Base-by-base conservation (phyloP, 2,113 vertebrate genomes). In the Callithrix jacchus region DNA sequence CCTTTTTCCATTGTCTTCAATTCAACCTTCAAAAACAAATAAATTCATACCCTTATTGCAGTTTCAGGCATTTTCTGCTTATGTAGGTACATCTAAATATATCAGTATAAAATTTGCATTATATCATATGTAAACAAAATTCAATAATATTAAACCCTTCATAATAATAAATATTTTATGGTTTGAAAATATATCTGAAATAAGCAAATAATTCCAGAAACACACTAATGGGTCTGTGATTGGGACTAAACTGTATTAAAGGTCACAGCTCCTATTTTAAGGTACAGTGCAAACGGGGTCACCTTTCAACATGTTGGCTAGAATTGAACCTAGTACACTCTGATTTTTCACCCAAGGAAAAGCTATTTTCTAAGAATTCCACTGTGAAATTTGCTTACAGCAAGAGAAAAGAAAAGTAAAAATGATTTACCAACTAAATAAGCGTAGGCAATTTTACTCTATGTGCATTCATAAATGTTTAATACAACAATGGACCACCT, bases 371-470 rank as follows among this genome's bases (percentile, higher is more conserved):
- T 95, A 95, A 88, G 79, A 79, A 94, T 76, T 96, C 77, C 89
- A 93, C 88, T 97, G 96, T 97, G 96, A 96, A 97, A 96, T 96
- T 79, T 96, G 91, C 91, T 97, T 89, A 96, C 35, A 92, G 49
- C 49, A 79, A 91, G 83, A 70, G 76, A 93, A 96, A 96, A 88
- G 70, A 93, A 93, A 96, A 96, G 74, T 42, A 93, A 73, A 92
- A 96, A 91, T 95, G 73, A 96, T 96, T 96, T 97, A 91, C 73
- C 61, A 89, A 96, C 42, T 94, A 94, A 97, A 68, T 95, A 94
- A 96, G 18, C 61, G 42, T 70, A 94, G 40, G 54, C 18, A 94
- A 58, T 91, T 93, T 95, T 85, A 95, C 16, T 88, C 8, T 91
- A 8, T 20, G 30, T 82, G 71, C 23, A 81, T 87, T 92, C 58